Conservation (phyloP, 92 coral and sea anemone genomes). For the Porites rus region DNA sequence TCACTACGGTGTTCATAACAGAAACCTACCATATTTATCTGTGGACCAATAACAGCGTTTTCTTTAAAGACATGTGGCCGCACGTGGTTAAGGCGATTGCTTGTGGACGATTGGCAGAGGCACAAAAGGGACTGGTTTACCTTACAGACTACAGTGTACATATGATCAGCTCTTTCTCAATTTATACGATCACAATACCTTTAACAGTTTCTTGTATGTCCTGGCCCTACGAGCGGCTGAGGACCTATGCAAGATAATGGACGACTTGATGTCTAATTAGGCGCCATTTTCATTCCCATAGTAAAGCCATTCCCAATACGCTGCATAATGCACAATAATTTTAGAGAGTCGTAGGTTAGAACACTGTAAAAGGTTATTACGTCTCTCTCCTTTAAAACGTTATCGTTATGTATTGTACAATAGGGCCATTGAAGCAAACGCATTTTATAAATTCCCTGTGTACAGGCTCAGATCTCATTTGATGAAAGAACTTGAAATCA, state of each 20-base stretch:
- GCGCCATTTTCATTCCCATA: too few species aligned
- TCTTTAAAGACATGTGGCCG: conserved; percentile 49
- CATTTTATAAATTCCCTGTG: background rate
- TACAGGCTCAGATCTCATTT: conserved; percentile 38
- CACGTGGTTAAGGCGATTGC: conserved; percentile 27
- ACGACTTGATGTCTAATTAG: background rate
- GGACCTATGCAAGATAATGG: conserved; percentile 33
- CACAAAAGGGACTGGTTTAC: conserved; percentile 46
- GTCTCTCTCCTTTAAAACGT: too few species aligned
- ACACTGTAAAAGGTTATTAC: too few species aligned
- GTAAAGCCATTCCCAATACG: too few species aligned
- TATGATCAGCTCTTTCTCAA: conserved; percentile 35
- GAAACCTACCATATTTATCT: conserved; percentile 51
- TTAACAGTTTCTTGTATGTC: conserved; percentile 52
- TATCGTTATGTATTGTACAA: too few species aligned
- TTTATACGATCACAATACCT: conserved; percentile 41
- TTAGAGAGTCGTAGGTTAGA: too few species aligned
- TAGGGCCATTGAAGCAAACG: too few species aligned
- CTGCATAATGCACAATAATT: too few species aligned
- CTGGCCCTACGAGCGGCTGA: conserved; percentile 47
- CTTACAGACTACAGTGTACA: conserved; percentile 47
- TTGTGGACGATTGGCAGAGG: conserved; percentile 45
- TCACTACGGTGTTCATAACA: conserved; percentile 42
- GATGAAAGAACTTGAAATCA: conserved; percentile 43
- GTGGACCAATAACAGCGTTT: conserved; percentile 51